phyloP scores from a whole-genome alignment of 2,113 vertebrate species.

The Oriolus oriolus region DNA sequence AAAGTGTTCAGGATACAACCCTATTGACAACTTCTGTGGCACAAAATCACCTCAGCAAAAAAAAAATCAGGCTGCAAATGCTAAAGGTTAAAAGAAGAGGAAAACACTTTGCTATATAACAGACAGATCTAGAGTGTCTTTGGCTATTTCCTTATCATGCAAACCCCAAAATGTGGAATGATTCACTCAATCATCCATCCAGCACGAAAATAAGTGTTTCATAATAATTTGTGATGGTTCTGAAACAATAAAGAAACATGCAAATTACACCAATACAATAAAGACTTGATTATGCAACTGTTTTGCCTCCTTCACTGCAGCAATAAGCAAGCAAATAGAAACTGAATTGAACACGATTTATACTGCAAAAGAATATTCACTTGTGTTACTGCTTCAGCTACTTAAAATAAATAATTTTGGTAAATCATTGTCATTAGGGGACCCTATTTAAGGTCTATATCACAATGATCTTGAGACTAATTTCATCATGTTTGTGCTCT shows the following conservation, averaged over 20 bases:
- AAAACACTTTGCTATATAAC: neutral
- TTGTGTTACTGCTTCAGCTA: neutral
- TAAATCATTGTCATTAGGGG: neutral
- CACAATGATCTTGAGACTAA: neutral
- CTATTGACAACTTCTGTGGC: neutral
- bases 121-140: neutral
- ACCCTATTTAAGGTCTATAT: neutral
- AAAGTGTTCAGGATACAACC: neutral
- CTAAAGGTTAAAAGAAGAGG: neutral
- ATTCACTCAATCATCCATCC: neutral
- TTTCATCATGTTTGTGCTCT: neutral
- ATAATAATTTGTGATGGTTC: conserved; percentile 34
- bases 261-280: conserved; percentile 39
- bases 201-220: conserved; percentile 28
- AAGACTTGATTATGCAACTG: conserved; percentile 24
- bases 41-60: neutral
- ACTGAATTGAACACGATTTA: neutral
- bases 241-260: conserved; percentile 42
- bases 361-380: neutral
- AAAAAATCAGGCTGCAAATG: neutral
- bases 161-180: neutral
- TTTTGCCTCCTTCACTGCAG: neutral
- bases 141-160: neutral
- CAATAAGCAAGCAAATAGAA: conserved; percentile 9
- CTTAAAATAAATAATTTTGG: conserved; percentile 10